These are phyloP conservation scores for Andricus quercusramuli DNA, from an alignment of 2,888 invertebrate genomes.

Conservation along the genomic window DNA sequence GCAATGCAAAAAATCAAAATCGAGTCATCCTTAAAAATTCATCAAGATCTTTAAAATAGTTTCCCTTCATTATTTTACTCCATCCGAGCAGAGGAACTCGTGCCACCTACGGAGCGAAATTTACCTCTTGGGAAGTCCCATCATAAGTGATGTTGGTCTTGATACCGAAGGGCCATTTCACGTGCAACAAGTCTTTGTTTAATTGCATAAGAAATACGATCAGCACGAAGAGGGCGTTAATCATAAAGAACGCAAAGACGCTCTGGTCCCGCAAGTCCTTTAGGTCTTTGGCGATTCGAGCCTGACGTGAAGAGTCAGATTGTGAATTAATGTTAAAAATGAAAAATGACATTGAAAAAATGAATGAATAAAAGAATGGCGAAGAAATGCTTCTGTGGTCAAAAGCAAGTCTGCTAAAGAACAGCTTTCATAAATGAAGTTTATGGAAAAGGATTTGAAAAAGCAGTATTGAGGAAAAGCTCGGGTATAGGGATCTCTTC, in stretches of 20 bases:
- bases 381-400: constrained; percentile 5
- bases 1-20: not conserved
- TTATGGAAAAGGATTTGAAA: not conserved
- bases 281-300: constrained; percentile 93
- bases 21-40: not conserved
- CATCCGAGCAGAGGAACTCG: constrained; percentile 44
- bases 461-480: not conserved
- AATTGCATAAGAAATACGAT: constrained; percentile 99
- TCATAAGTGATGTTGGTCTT: constrained; percentile 96
- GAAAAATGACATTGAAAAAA: constrained; percentile 29
- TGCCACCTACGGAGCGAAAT: constrained; percentile 76
- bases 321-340: constrained; percentile 31
- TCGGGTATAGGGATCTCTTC: not conserved
- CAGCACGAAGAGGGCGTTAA: constrained; percentile 98
- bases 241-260: constrained; percentile 98
- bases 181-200: constrained; percentile 97
- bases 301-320: constrained; percentile 81
- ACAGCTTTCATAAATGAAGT: not conserved
- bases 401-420: not conserved
- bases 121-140: constrained; percentile 95
- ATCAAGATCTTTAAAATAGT: not conserved
- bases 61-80: constrained; percentile 1
- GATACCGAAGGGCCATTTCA: constrained; percentile 97
- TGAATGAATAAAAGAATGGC: constrained; percentile 37
- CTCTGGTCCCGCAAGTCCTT: constrained; percentile 97